A percentile compares a stretch with the other conserved stretches of the same genome.
These are phyloP conservation scores for Empidonax alnorum DNA, from an alignment of 2,113 vertebrate species.

Conservation along the genomic window DNA sequence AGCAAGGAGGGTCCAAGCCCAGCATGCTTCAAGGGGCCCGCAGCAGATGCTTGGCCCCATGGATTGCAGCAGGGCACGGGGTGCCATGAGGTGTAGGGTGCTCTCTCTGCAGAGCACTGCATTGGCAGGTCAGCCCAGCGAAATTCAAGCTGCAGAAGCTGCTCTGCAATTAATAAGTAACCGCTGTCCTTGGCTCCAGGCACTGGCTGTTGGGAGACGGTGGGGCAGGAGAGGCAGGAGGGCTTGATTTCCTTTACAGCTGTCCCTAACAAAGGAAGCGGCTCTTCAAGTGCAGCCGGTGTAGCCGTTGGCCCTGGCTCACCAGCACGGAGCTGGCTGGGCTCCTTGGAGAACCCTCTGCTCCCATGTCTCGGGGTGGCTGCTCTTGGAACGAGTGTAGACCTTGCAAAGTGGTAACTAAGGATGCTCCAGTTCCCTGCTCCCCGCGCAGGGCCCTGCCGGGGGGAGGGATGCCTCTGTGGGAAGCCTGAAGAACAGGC, in stretches of 20 bases:
- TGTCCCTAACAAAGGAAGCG: background rate
- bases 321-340: fast-evolving
- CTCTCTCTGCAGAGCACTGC: background rate
- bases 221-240: background rate
- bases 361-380: fast-evolving
- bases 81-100: background rate
- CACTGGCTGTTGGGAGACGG: background rate
- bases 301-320: background rate
- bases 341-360: background rate
- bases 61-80: background rate
- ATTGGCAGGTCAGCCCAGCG: fast-evolving
- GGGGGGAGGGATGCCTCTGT: background rate
- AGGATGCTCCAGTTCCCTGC: background rate
- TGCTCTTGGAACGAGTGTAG: fast-evolving
- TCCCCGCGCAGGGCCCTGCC: fast-evolving
- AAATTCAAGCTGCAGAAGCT: conserved; percentile 18
- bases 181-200: background rate
- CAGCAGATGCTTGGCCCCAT: background rate
- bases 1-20: background rate
- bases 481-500: background rate
- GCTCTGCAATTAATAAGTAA: conserved; percentile 38
- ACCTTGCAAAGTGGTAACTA: background rate
- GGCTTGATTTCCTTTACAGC: background rate
- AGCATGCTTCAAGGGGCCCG: fast-evolving
- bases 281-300: background rate